phyloP scores from a whole-genome alignment of 2,797 vertebrate genomes.

The Sebastes hopkinsi region DNA sequence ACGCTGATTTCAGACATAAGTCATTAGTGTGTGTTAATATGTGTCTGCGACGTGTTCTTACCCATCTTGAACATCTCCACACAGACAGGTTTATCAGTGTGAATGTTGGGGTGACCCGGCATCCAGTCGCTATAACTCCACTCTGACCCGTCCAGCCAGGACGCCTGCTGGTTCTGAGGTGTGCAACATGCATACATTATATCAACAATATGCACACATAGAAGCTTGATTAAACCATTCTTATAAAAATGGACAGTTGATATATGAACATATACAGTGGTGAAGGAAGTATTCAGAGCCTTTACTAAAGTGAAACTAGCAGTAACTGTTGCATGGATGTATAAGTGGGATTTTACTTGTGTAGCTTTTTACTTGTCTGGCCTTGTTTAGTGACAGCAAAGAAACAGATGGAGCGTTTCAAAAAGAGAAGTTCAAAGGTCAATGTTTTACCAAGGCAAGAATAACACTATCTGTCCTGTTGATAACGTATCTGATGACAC shows the following conservation, averaged over 20 bases:
- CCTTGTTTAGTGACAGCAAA: background rate
- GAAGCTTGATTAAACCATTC: background rate
- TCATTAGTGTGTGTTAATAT: background rate
- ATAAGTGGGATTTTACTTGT: background rate
- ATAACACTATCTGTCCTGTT: conserved; percentile 55
- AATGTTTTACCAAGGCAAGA: conserved; percentile 62
- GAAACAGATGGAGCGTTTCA: conserved; percentile 16
- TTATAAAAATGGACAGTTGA: background rate
- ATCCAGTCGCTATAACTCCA: conserved; percentile 81
- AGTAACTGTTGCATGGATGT: background rate
- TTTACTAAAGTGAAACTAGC: background rate
- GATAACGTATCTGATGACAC: conserved; percentile 68
- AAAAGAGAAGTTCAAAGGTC: conserved; percentile 41
- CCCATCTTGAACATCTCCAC: conserved; percentile 79
- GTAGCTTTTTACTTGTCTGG: background rate
- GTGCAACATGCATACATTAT: background rate
- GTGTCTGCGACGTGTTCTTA: conserved; percentile 31
- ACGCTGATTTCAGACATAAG: background rate
- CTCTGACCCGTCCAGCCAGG: conserved; percentile 75
- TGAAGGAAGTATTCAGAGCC: background rate
- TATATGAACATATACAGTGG: background rate
- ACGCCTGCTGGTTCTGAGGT: conserved; percentile 68
- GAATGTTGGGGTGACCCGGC: conserved; percentile 71
- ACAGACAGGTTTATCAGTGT: conserved; percentile 63
- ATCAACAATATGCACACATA: background rate